Percentiles rank a stretch among this genome's conserved stretches.
phyloP scores from a whole-genome alignment of 2,113 vertebrate genomes.

The Brachypteracias leptosomus region DNA sequence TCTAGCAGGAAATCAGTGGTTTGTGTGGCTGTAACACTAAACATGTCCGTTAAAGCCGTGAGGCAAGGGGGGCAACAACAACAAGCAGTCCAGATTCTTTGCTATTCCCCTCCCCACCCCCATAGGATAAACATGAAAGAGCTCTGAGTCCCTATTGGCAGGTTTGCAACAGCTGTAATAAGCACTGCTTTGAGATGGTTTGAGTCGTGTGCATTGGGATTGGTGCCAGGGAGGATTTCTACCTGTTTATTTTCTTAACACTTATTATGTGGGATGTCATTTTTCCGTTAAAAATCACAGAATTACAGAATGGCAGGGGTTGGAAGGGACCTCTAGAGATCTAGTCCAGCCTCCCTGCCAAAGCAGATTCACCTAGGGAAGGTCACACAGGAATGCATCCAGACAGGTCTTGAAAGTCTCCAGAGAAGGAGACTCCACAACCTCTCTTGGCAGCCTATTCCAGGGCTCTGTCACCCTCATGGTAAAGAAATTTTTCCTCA shows the following conservation, averaged over 20 bases:
- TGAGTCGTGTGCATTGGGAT: rapidly evolving
- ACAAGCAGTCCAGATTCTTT: not conserved
- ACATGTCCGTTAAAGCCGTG: not conserved
- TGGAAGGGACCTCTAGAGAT: no score
- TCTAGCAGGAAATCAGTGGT: not conserved
- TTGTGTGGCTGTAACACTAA: not conserved
- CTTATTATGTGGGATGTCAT: not conserved
- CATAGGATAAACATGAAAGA: not conserved
- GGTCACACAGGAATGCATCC: no score
- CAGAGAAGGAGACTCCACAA: no score
- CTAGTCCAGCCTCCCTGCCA: no score
- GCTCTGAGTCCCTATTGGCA: not conserved
- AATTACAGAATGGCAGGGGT: no score
- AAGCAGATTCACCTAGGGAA: no score
- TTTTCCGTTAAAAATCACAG: not conserved
- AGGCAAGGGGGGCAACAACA: not conserved
- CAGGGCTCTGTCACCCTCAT: no score
- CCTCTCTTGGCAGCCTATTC: no score
- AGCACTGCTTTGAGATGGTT: not conserved
- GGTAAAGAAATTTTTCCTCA: no score
- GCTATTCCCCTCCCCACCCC: no score
- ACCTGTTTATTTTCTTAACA: not conserved
- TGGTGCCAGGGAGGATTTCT: not conserved
- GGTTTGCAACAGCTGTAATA: not conserved
- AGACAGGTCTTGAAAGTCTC: no score